Evolutionary conservation across 2,797 vertebrate genomes (phyloP).

Genomic region (Myripristis murdjan): DNA sequence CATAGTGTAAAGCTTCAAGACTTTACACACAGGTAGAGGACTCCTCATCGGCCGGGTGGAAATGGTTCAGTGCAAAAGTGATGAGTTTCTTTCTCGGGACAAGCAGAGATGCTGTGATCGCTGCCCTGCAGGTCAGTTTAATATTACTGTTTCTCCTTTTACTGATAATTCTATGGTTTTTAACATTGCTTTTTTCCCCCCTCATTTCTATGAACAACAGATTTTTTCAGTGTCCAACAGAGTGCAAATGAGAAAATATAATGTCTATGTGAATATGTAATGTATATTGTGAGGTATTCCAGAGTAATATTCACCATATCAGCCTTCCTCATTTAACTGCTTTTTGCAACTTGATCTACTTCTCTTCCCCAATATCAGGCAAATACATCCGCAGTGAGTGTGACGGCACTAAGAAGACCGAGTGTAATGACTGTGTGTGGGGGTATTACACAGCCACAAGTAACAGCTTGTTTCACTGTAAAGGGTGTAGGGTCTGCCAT

Average conservation of each 20-base stretch:
- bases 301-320: background rate
- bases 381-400: constrained; percentile 25
- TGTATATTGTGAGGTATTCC: background rate
- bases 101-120: constrained; percentile 40
- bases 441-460: constrained; percentile 25
- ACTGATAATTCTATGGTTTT: background rate
- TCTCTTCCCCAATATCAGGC: constrained; percentile 58
- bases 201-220: background rate
- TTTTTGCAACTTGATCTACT: background rate
- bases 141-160: background rate
- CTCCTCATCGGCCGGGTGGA: constrained; percentile 17
- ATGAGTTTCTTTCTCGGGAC: accelerated
- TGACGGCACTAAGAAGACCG: accelerated
- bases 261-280: background rate
- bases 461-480: constrained; percentile 35
- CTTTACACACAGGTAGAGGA: constrained; percentile 16
- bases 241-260: background rate
- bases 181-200: background rate
- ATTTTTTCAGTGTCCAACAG: background rate
- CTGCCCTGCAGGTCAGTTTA: constrained; percentile 74
- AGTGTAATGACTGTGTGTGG: constrained; percentile 41
- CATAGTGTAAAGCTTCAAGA: background rate
- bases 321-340: background rate
- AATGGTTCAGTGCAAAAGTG: background rate
- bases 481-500: constrained; percentile 24